A percentile compares a stretch with the other conserved stretches of the same genome.
phyloP scores from a whole-genome alignment of 2,797 vertebrate species.

The Crenichthys baileyi region DNA sequence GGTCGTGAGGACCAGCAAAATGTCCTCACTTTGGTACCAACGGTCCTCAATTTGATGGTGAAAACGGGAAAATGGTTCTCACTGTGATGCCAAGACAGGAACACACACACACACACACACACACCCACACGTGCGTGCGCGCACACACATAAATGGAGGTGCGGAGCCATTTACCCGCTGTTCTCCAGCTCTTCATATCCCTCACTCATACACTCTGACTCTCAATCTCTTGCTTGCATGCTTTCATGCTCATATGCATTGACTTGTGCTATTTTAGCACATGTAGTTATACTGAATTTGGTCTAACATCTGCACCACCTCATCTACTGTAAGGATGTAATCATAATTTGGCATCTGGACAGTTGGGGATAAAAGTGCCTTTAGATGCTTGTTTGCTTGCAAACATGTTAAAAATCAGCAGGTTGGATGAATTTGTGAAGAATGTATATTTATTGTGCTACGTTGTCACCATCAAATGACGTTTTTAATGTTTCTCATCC shows the following conservation, averaged over 20 bases:
- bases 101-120: too few relatives aligned
- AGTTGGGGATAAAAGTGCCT: neutral
- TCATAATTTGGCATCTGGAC: slow-evolving; percentile 24
- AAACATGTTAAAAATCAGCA: slow-evolving; percentile 7
- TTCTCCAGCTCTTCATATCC: slow-evolving; percentile 27
- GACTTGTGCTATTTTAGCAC: slow-evolving; percentile 14
- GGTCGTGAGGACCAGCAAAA: too few relatives aligned
- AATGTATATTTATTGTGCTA: neutral
- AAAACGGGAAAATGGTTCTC: too few relatives aligned
- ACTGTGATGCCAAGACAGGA: too few relatives aligned
- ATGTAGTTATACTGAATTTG: slow-evolving; percentile 56
- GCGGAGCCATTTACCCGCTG: slow-evolving; percentile 51
- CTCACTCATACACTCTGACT: neutral
- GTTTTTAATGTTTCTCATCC: neutral
- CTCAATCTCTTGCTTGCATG: slow-evolving; percentile 11
- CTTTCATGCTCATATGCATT: slow-evolving; percentile 6
- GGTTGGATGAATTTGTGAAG: neutral
- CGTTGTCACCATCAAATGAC: neutral
- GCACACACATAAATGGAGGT: slow-evolving; percentile 26
- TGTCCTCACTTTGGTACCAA: too few relatives aligned
- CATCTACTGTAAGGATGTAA: slow-evolving; percentile 21
- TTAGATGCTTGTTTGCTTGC: slow-evolving; percentile 3
- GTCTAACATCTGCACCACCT: slow-evolving; percentile 15
- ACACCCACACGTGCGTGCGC: too few relatives aligned
- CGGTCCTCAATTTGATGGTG: too few relatives aligned